These are phyloP conservation scores for Naja naja DNA, from an alignment of 2,113 vertebrate genomes.

Conservation along the genomic window DNA sequence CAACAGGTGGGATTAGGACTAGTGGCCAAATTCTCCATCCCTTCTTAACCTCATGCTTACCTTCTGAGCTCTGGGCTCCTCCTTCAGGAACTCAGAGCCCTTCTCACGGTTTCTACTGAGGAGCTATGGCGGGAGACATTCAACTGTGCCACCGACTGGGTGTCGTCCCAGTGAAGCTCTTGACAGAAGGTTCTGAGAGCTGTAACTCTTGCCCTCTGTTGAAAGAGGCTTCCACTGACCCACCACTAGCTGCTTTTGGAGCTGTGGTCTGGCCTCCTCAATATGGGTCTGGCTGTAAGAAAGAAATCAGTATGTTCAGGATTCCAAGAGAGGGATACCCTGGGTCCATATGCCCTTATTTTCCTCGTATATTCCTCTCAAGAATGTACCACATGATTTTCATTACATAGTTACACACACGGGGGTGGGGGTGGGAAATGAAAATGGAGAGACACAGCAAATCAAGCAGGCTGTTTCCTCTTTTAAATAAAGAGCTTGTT, in stretches of 20 bases:
- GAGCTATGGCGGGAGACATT: conserved; percentile 84
- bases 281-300: conserved; percentile 49
- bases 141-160: conserved; percentile 55
- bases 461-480: neutral
- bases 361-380: neutral
- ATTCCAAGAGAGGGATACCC: neutral
- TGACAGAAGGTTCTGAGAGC: conserved; percentile 31
- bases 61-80: conserved; percentile 91
- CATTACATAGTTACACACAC: neutral
- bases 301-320: rapidly evolving
- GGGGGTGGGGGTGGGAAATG: neutral
- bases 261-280: conserved; percentile 48
- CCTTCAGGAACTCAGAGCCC: conserved; percentile 89
- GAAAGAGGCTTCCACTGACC: conserved; percentile 65
- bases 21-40: neutral
- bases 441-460: neutral
- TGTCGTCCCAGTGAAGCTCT: conserved; percentile 48
- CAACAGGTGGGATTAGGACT: neutral
- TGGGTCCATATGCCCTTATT: neutral
- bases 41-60: conserved; percentile 58
- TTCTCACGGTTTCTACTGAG: conserved; percentile 92
- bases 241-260: conserved; percentile 30
- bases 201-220: conserved; percentile 63
- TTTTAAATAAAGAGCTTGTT: neutral
- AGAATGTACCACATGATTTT: neutral